Percentiles rank a stretch among this genome's conserved stretches.
phyloP scores from a whole-genome alignment of 2,888 invertebrate genomes.

The Tuberolachnus salignus region DNA sequence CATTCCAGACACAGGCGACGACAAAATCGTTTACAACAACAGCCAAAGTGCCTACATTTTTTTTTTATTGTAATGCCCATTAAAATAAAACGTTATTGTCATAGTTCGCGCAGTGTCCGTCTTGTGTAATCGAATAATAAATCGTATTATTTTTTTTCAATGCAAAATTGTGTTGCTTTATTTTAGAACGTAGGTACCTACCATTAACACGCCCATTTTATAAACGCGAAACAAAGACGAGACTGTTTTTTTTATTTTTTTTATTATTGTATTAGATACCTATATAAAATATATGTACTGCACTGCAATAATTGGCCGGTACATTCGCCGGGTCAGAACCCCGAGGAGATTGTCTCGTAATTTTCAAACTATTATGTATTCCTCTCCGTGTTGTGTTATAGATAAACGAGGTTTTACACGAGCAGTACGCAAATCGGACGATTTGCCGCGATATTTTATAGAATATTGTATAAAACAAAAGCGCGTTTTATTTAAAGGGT shows the following conservation, averaged over 20 bases:
- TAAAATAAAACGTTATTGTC: not conserved
- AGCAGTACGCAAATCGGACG: too few species aligned
- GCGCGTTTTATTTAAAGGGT: too few species aligned
- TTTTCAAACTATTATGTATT: too few species aligned
- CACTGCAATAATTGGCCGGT: too few species aligned
- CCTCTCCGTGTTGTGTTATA: too few species aligned
- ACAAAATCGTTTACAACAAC: too few species aligned
- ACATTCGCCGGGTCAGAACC: not conserved
- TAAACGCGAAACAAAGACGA: constrained; percentile 18
- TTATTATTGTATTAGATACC: too few species aligned
- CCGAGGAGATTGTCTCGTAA: not conserved
- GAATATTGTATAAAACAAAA: too few species aligned
- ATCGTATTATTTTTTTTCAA: not conserved
- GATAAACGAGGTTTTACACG: too few species aligned
- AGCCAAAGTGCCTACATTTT: not conserved
- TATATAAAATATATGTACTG: not conserved
- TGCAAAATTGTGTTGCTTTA: constrained; percentile 36
- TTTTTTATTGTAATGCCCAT: not conserved
- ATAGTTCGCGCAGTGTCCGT: constrained; percentile 2
- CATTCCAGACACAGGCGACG: too few species aligned
- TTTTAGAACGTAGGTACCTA: not conserved
- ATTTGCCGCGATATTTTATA: too few species aligned
- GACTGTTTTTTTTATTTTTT: too few species aligned
- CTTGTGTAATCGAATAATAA: constrained; percentile 17
- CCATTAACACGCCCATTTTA: constrained; percentile 25